Percentiles rank a stretch among this genome's conserved stretches.
Evolutionary conservation across 2,888 invertebrate genomes (phyloP).

Genomic region (Antitype chi): DNA sequence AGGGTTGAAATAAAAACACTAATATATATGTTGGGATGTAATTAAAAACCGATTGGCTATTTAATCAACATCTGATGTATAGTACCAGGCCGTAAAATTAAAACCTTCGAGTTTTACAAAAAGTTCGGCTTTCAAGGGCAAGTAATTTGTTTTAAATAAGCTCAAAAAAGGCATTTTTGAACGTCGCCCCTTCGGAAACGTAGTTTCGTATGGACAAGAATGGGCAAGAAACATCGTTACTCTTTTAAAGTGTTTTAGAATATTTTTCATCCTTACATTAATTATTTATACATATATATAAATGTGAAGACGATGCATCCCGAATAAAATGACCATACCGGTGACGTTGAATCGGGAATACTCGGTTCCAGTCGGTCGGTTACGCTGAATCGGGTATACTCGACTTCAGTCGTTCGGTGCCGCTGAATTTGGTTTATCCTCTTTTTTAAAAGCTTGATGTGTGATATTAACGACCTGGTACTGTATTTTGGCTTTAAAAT

Average conservation of each 20-base stretch:
- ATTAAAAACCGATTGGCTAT: constrained; percentile 18
- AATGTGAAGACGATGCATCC: no score
- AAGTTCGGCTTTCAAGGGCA: not conserved
- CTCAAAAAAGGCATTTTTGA: no score
- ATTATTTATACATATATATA: no score
- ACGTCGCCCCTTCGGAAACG: no score
- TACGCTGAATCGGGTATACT: not conserved
- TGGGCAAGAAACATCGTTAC: no score
- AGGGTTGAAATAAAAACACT: not conserved
- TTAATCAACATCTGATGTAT: not conserved
- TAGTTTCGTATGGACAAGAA: no score
- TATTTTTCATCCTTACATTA: no score
- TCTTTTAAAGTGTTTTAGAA: no score
- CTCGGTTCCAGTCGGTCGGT: not conserved
- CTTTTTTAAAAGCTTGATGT: not conserved
- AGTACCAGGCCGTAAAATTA: not conserved
- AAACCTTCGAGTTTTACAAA: not conserved
- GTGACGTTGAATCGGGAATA: no score
- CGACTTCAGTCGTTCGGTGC: not conserved
- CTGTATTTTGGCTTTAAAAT: not conserved
- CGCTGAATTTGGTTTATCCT: not conserved
- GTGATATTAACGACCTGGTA: not conserved
- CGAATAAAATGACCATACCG: no score
- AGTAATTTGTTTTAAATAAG: no score
- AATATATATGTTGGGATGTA: not conserved